Evolutionary conservation across 1,140 invertebrate species (phyloP), one percentile per base, ranked within the genome.

Genomic region (Chironomus tepperi): DNA sequence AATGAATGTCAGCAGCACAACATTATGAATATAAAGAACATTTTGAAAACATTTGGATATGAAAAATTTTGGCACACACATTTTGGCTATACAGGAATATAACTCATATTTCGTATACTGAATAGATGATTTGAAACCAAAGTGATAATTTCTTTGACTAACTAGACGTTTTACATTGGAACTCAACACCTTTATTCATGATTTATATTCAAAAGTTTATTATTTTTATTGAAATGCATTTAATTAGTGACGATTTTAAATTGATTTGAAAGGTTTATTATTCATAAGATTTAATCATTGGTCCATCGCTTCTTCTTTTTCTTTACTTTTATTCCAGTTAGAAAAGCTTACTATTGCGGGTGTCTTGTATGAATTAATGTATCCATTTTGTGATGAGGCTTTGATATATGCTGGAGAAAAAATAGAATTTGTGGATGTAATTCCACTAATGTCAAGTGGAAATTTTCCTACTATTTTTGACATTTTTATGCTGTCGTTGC

Each of bases 401-500:
- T 70, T 70, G 16, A 70, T 70, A 21, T 19, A 70, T 7, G 65
- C 18, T 21, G 65, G 16, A 18, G 65, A 5, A 19, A 70, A 21
- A 10, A 70, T 19, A 7, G 65, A 70, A 70, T 21, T 70, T 18
- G 18, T 18, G 12, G 47, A 57, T 1, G 16, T 70, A 10, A 70
- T 70, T 7, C 65, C 65, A 18, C 0, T 70, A 18, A 70, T 21
- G 16, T 70, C 65, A 5, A 70, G 18, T 9, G 65, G 65, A 70
- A 70, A 70, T 70, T 70, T 70, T 70, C 65, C 65, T 0, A 70
- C 65, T 18, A 70, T 70, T 70, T 70, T 70, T 16, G 65, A 70
- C 65, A 70, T 21, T 21, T 19, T 19, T 9, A 19, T 18, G 16
- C 65, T 70, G 7, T 70, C 65, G 19, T 21, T 70, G 65, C 65